Evolutionary conservation across 2,888 invertebrate genomes (phyloP), one percentile per base, ranked within the genome.

Genomic region (Caenorhabditis wallacei): DNA sequence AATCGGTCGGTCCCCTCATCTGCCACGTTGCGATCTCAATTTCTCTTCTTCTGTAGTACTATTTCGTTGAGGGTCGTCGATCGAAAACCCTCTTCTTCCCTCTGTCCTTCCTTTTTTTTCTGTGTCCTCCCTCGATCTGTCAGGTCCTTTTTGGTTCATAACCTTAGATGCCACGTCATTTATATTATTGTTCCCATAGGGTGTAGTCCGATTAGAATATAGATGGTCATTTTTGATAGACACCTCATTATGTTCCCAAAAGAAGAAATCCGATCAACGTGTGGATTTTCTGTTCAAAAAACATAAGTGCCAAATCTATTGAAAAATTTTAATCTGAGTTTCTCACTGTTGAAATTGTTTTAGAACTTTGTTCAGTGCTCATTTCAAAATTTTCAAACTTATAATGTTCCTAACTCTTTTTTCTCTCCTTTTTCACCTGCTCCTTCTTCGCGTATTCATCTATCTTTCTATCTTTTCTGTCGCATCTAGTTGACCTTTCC

Each of bases 1-100:
- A 71, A 79, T 79, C 70, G 79, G 69, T 78, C 78, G 63, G 79
- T 56, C 78, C 70, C 53, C 70, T 57, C 69, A 61, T 63, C 70
- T 70, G 70, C 70, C 70, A 79, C 70, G 70, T 79, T 56, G 70
- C 69, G 53, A 56, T 54, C 24, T 48, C 79, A 70, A 35, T 30
- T 63, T 56, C 61, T 79, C 70, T 20, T 64, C 3, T 22, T 64
- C 11, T 26, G 16, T 2, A n/a, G 20, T 64, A 48, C 56, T 79
- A 35, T 48, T 54, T 61, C 13, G 57, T 20, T 24, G 20, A 63
- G 70, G 79, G 61, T 68, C 76, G 76, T 54, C 61, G 76, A 76
- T 61, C 57, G 75, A 66, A 64, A 66, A 75, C 66, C 75, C 69
- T 53, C 70, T 74, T 53, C 59, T 48, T 51, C 40, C 75, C 51